A percentile compares a stretch with the other conserved stretches of the same genome.
Evolutionary conservation across 2,797 vertebrate genomes (phyloP).

Genomic region (Poecilia velifera): DNA sequence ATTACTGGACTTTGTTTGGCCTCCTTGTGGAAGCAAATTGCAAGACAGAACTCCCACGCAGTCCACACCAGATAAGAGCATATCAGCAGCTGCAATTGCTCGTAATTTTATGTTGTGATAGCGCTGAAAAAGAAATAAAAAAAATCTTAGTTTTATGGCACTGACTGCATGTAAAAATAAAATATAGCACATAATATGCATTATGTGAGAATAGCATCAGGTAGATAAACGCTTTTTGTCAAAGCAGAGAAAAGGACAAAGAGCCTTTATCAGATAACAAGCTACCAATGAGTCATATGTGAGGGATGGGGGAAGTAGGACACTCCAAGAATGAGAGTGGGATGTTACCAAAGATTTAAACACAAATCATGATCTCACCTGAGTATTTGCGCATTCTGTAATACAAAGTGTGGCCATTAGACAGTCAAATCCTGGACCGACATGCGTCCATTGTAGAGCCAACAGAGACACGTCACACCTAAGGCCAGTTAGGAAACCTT

Average conservation of each 20-base stretch:
- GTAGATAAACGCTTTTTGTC: conserved; percentile 47
- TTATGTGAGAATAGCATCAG: conserved; percentile 17
- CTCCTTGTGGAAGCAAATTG: conserved; percentile 58
- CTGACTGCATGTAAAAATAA: conserved; percentile 1
- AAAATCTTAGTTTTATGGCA: background rate
- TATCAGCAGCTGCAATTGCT: conserved; percentile 49
- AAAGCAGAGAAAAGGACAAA: conserved; percentile 54
- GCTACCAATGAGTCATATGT: conserved; percentile 65
- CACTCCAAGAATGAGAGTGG: conserved; percentile 57
- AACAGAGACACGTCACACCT: background rate
- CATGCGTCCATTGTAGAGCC: background rate
- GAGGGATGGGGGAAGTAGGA: conserved; percentile 53
- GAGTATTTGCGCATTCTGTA: conserved; percentile 6
- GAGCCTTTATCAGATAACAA: conserved; percentile 68
- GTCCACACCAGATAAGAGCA: conserved; percentile 60
- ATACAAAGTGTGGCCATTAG: conserved; percentile 3
- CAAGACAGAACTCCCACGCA: conserved; percentile 70
- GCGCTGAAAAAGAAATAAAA: conserved; percentile 12
- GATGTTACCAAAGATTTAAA: conserved; percentile 39
- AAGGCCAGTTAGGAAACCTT: background rate
- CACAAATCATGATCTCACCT: conserved; percentile 30
- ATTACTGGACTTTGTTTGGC: conserved; percentile 71
- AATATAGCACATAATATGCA: background rate
- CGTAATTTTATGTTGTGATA: conserved; percentile 46
- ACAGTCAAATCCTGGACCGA: background rate